Percentiles rank a stretch among this genome's conserved stretches.
phyloP scores from a whole-genome alignment of 2,113 vertebrate species.

The Cinclus cinclus region DNA sequence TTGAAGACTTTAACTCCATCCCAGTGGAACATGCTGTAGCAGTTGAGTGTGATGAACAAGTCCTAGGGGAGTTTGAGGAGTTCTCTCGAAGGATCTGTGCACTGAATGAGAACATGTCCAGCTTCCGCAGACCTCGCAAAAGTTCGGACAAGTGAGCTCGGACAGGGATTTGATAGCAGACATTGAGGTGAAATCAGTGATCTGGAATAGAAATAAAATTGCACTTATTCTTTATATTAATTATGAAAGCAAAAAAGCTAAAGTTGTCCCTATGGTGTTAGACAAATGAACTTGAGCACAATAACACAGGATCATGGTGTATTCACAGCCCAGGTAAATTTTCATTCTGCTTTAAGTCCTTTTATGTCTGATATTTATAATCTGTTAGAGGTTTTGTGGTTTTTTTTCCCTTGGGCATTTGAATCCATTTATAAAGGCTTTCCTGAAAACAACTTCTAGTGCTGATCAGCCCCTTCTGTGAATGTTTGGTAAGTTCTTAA shows the following conservation, averaged over 20 bases:
- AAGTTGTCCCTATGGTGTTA: conserved; percentile 65
- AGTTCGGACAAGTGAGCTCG: conserved; percentile 89
- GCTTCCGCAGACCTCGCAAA: conserved; percentile 91
- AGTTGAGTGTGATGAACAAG: conserved; percentile 95
- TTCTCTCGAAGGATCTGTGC: conserved; percentile 96
- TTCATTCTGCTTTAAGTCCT: conserved; percentile 46
- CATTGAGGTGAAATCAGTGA: background rate
- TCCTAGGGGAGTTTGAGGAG: conserved; percentile 95
- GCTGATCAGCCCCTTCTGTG: conserved; percentile 20
- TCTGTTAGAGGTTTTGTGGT: background rate
- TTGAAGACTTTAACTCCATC: conserved; percentile 90
- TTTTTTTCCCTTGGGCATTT: background rate
- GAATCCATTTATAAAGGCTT: conserved; percentile 39
- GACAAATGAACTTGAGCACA: conserved; percentile 23
- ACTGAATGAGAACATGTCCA: conserved; percentile 92
- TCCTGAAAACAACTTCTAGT: conserved; percentile 31
- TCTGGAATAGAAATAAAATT: conserved; percentile 65
- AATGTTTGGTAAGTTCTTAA: conserved; percentile 42
- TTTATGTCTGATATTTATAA: conserved; percentile 39
- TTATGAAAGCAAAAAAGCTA: conserved; percentile 48
- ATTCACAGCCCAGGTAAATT: conserved; percentile 49
- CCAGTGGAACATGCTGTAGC: conserved; percentile 93
- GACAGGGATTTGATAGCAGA: background rate
- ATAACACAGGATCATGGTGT: conserved; percentile 40
- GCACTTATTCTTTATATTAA: conserved; percentile 85